Conservation (phyloP, 92 coral and sea anemone species). For the Heliopora coerulea region DNA sequence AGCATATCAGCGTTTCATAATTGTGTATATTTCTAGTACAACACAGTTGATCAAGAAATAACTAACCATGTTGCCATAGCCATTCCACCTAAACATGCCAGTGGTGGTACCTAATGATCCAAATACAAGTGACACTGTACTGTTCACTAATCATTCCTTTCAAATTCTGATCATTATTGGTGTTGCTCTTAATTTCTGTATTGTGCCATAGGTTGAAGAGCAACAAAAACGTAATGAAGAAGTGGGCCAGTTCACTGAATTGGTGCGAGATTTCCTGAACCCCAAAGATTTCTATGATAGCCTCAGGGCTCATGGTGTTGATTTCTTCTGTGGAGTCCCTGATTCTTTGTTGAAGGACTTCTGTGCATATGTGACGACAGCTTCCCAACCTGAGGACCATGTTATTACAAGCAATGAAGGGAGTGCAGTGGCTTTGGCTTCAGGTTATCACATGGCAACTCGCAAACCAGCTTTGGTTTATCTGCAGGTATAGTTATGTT, state of each 20-base stretch:
- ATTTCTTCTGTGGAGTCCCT: constrained; percentile 98
- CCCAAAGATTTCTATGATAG: constrained; percentile 93
- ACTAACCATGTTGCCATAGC: no score
- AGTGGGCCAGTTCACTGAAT: constrained; percentile 90
- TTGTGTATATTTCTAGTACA: no score
- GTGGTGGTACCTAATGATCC: no score
- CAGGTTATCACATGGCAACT: constrained; percentile 98
- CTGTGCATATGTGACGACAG: constrained; percentile 93
- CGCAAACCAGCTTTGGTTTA: constrained; percentile 92
- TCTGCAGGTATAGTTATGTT: constrained; percentile 84
- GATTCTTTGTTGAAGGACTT: constrained; percentile 95
- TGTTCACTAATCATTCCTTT: no score
- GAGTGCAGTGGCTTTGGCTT: constrained; percentile 82
- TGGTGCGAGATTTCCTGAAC: constrained; percentile 92
- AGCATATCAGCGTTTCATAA: no score
- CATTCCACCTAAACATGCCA: no score
- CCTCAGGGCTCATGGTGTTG: constrained; percentile 81
- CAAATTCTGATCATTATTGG: no score
- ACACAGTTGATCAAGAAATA: no score
- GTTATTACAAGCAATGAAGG: constrained; percentile 94
- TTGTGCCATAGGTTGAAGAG: constrained; percentile 82
- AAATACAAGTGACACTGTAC: no score
- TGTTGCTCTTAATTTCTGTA: no score
- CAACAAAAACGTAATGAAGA: constrained; percentile 89
- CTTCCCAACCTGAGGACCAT: constrained; percentile 70